Conservation (phyloP, 2,113 vertebrate genomes). For the Cyanoderma ruficeps region DNA sequence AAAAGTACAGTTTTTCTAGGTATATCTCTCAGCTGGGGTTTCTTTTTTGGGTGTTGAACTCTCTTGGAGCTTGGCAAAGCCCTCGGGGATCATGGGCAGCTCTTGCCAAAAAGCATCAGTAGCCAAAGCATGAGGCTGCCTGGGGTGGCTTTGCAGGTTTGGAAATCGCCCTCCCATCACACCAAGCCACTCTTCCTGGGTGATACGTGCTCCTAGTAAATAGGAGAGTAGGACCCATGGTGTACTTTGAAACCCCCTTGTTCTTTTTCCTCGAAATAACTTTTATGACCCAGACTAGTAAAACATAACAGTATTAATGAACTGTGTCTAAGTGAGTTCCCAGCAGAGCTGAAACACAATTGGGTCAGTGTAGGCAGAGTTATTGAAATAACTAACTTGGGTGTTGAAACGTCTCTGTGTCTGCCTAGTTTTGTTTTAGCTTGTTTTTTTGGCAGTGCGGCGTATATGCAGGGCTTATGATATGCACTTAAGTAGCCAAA, state of each 20-base stretch:
- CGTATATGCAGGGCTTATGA: neutral
- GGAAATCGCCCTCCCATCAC: fast-evolving
- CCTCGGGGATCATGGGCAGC: fast-evolving
- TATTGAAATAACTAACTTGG: neutral
- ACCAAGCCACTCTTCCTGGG: fast-evolving
- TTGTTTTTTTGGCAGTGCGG: neutral
- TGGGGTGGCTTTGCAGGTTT: neutral
- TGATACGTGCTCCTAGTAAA: neutral
- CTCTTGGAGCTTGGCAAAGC: neutral
- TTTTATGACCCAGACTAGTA: neutral
- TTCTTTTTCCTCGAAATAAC: neutral
- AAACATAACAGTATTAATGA: neutral
- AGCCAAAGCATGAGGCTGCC: neutral
- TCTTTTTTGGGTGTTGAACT: neutral
- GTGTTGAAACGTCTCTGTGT: conserved; percentile 28
- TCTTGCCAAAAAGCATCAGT: neutral
- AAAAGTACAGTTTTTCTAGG: neutral
- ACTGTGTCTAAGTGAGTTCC: neutral
- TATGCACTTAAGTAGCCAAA: neutral
- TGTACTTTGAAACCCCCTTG: neutral
- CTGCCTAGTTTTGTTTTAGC: conserved; percentile 25
- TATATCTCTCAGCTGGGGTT: fast-evolving
- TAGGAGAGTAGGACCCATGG: neutral
- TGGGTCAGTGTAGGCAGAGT: conserved; percentile 44
- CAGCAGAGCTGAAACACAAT: neutral